Evolutionary conservation across 1,140 invertebrate genomes (phyloP).

Genomic region (Leptestheria dahalacensis): DNA sequence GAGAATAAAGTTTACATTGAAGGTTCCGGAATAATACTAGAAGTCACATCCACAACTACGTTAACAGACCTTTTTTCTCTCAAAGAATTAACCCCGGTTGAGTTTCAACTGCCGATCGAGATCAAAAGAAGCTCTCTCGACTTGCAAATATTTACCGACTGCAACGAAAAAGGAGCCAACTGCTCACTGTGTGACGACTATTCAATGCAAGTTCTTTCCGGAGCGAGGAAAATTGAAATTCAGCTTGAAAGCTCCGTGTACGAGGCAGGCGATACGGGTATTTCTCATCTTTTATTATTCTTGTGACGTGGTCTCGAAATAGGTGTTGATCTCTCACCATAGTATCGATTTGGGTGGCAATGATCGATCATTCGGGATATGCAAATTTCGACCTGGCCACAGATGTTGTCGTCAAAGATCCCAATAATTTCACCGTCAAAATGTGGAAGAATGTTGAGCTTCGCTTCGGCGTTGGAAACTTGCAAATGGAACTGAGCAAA

Average conservation of each 20-base stretch:
- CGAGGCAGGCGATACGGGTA: not conserved
- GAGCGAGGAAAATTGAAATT: not conserved
- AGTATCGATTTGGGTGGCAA: not conserved
- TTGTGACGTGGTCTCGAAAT: not conserved
- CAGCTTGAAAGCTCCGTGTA: not conserved
- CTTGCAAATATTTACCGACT: not conserved
- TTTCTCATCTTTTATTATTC: not conserved
- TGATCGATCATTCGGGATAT: not conserved
- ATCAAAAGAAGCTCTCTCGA: not conserved
- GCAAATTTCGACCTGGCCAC: not conserved
- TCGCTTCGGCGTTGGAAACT: not conserved
- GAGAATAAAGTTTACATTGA: not conserved
- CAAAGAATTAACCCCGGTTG: not conserved
- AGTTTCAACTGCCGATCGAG: not conserved
- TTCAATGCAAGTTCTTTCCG: not conserved
- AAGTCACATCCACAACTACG: too few species aligned
- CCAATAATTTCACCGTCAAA: not conserved
- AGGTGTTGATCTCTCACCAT: not conserved
- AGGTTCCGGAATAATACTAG: too few species aligned
- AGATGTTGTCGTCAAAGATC: not conserved
- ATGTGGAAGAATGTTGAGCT: not conserved
- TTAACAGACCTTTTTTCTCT: too few species aligned
- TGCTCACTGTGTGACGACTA: not conserved
- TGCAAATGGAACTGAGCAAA: not conserved
- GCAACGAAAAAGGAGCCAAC: not conserved